A percentile compares a stretch with the other conserved stretches of the same genome.
These are phyloP conservation scores for Zelleria hepariella DNA, from an alignment of 2,888 invertebrate species.

Conservation along the genomic window DNA sequence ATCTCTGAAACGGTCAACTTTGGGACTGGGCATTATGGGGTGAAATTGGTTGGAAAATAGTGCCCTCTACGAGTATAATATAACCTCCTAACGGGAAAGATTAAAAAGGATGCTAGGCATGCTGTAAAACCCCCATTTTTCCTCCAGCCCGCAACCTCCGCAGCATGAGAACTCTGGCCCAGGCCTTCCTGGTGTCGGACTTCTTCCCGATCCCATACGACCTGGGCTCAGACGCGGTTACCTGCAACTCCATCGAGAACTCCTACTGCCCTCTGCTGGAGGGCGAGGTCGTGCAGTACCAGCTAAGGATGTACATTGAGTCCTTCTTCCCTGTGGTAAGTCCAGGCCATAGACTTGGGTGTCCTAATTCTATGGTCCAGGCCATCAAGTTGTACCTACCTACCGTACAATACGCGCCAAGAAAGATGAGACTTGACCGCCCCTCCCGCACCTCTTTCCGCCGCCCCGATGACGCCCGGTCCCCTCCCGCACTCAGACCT, in stretches of 20 bases:
- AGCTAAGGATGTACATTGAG: conserved; percentile 29
- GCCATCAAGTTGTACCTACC: too few relatives aligned
- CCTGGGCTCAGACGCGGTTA: conserved; percentile 21
- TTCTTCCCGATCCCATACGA: conserved; percentile 21
- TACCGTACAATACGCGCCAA: too few relatives aligned
- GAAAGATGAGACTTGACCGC: too few relatives aligned
- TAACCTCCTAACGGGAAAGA: too few relatives aligned
- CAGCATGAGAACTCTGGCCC: conserved; percentile 28
- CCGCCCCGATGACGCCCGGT: too few relatives aligned
- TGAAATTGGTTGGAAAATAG: too few relatives aligned
- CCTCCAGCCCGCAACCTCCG: conserved; percentile 23
- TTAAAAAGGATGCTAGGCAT: background rate
- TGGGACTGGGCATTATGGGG: too few relatives aligned
- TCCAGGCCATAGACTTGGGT: too few relatives aligned
- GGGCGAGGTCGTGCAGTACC: conserved; percentile 27
- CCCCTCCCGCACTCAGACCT: too few relatives aligned
- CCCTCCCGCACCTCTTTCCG: too few relatives aligned
- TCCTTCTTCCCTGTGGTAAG: conserved; percentile 30
- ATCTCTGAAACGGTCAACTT: too few relatives aligned
- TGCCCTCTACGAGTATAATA: too few relatives aligned
- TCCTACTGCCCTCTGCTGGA: conserved; percentile 31
- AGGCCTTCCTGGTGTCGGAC: conserved; percentile 19
- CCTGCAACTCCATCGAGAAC: conserved; percentile 37
- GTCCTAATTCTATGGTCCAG: background rate
- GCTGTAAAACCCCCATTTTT: background rate